Evolutionary conservation across 2,888 invertebrate genomes (phyloP).

Genomic region (Drosophila limbata): DNA sequence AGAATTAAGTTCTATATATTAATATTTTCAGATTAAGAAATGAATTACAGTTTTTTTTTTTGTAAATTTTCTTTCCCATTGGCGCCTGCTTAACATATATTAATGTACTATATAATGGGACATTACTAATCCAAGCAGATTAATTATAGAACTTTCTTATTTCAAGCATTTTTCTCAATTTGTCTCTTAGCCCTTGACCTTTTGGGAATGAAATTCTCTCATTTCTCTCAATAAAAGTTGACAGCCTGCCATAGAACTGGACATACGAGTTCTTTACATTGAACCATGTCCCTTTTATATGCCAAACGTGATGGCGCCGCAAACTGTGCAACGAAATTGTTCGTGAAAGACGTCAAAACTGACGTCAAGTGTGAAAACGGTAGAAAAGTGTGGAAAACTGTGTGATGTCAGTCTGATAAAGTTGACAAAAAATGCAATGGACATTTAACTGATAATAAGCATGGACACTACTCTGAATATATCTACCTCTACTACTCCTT

Average conservation of each 20-base stretch:
- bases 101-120: not conserved
- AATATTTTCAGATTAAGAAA: too few relatives aligned
- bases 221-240: slow-evolving; percentile 50
- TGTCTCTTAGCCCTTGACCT: slow-evolving; percentile 8
- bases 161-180: slow-evolving; percentile 27
- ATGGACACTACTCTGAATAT: not conserved
- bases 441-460: slow-evolving; percentile 6
- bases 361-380: slow-evolving; percentile 14
- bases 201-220: slow-evolving; percentile 30
- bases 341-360: slow-evolving; percentile 12
- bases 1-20: too few relatives aligned
- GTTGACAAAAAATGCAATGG: slow-evolving; percentile 27
- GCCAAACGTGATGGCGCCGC: slow-evolving; percentile 27
- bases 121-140: slow-evolving; percentile 11
- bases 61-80: not conserved
- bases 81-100: not conserved
- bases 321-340: slow-evolving; percentile 31
- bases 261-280: not conserved
- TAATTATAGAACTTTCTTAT: slow-evolving; percentile 26
- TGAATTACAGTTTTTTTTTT: not conserved
- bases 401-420: slow-evolving; percentile 12
- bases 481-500: not conserved
- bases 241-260: slow-evolving; percentile 10
- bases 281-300: slow-evolving; percentile 8
- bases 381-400: not conserved